Evolutionary conservation across 2,797 vertebrate genomes (phyloP).

Genomic region (Esox lucius): DNA sequence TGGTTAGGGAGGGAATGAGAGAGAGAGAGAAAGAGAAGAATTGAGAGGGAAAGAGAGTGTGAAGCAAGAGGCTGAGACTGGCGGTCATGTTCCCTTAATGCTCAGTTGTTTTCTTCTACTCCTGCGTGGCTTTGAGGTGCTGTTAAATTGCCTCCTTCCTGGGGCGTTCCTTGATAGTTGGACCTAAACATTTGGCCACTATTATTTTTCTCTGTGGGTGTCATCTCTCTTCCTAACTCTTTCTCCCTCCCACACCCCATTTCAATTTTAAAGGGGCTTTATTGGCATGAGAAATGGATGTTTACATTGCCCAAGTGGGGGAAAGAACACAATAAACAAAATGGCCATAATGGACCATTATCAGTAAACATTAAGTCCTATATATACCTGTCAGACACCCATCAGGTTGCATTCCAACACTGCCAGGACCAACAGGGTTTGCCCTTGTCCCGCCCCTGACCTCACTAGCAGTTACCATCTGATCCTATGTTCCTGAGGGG

Average conservation of each 20-base stretch:
- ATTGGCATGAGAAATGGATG: not conserved
- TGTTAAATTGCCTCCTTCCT: conserved; percentile 52
- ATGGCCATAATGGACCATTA: no score
- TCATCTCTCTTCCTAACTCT: conserved; percentile 31
- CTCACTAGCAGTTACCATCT: no score
- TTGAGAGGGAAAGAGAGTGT: conserved; percentile 28
- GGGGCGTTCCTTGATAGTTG: conserved; percentile 48
- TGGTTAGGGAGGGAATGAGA: not conserved
- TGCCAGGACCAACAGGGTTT: no score
- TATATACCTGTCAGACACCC: no score
- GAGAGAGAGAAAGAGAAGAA: conserved; percentile 5
- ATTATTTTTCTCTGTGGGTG: conserved; percentile 60
- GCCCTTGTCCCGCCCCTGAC: no score
- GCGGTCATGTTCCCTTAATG: conserved; percentile 9
- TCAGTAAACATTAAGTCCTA: no score
- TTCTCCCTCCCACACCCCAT: conserved; percentile 51
- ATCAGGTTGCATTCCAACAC: no score
- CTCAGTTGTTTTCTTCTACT: conserved; percentile 27
- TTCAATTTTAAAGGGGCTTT: not conserved
- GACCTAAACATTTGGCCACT: conserved; percentile 51
- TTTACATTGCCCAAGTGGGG: no score
- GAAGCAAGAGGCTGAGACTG: conserved; percentile 11
- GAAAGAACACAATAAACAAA: no score
- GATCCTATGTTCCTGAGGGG: no score
- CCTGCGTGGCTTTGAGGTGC: conserved; percentile 47